phyloP scores from a whole-genome alignment of 2,797 vertebrate genomes.

The Myotis pilosus region DNA sequence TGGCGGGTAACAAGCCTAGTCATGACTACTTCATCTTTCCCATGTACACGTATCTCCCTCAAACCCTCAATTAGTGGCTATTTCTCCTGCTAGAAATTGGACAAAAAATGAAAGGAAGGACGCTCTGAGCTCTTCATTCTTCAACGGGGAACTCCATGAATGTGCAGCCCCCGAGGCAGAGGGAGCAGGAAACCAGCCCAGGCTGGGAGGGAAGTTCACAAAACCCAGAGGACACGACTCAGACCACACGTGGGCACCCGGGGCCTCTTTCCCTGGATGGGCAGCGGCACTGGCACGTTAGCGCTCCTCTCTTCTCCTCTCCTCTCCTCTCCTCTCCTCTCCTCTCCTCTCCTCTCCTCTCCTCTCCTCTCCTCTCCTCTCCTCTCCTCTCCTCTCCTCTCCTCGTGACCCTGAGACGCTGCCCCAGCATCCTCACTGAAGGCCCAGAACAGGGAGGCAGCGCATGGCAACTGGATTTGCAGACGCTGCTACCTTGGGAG shows the following conservation, averaged over 20 bases:
- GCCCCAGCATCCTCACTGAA: conserved; percentile 64
- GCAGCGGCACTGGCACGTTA: not conserved
- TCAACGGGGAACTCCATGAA: not conserved
- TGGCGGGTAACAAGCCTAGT: not conserved
- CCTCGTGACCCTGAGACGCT: conserved; percentile 66
- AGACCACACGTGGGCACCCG: not conserved
- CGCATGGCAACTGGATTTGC: conserved; percentile 59
- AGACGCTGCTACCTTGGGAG: conserved; percentile 63
- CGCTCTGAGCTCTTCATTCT: conserved; percentile 8
- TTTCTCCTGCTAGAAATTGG: conserved; percentile 45
- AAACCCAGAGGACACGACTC: not conserved
- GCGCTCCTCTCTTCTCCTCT: not conserved
- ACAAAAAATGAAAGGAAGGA: conserved; percentile 41
- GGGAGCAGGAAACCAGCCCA: not conserved
- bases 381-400: not conserved
- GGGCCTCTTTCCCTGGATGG: not conserved
- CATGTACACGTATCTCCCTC: not conserved
- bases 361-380: too few relatives aligned
- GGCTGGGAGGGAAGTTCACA: not conserved
- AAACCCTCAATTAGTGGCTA: conserved; percentile 38
- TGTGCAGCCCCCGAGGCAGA: not conserved
- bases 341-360: too few relatives aligned
- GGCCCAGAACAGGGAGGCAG: conserved; percentile 55
- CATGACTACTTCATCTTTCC: conserved; percentile 6
- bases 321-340: too few relatives aligned